phyloP scores from a whole-genome alignment of 1,140 invertebrate species.

The Melitaea cinxia region DNA sequence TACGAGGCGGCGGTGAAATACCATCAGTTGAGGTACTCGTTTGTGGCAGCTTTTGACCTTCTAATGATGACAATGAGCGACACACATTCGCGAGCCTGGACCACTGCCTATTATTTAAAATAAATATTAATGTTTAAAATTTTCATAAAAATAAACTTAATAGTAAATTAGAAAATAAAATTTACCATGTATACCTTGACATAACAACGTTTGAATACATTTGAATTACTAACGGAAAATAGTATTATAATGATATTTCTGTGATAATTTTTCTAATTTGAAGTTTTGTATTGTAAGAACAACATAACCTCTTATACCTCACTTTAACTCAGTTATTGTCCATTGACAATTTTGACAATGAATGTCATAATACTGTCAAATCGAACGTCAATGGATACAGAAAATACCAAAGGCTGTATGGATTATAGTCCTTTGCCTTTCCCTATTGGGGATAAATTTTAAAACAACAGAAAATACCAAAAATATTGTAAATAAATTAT shows the following conservation, averaged over 20 bases:
- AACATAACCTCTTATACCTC: constrained; percentile 16
- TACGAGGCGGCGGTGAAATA: constrained; percentile 84
- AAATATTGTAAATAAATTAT: no score
- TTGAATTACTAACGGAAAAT: constrained; percentile 11
- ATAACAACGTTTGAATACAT: constrained; percentile 59
- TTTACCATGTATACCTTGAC: constrained; percentile 43
- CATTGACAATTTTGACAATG: no score
- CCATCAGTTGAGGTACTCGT: constrained; percentile 59
- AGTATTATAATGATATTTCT: constrained; percentile 7
- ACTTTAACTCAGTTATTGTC: no score
- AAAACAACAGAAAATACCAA: no score
- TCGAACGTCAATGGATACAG: no score
- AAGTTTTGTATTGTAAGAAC: background rate
- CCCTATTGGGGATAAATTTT: no score
- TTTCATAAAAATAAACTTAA: no score
- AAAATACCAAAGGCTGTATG: no score
- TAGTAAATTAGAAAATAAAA: constrained; percentile 15
- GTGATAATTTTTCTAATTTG: background rate
- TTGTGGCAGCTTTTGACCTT: constrained; percentile 66
- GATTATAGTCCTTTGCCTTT: no score
- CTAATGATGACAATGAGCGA: constrained; percentile 58
- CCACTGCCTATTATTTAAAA: no score
- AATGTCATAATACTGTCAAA: no score
- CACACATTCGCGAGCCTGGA: constrained; percentile 56
- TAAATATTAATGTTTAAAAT: no score